Evolutionary conservation across 2,113 vertebrate genomes (phyloP), one percentile per base, ranked within the genome.

Genomic region (Hypomesus transpacificus): DNA sequence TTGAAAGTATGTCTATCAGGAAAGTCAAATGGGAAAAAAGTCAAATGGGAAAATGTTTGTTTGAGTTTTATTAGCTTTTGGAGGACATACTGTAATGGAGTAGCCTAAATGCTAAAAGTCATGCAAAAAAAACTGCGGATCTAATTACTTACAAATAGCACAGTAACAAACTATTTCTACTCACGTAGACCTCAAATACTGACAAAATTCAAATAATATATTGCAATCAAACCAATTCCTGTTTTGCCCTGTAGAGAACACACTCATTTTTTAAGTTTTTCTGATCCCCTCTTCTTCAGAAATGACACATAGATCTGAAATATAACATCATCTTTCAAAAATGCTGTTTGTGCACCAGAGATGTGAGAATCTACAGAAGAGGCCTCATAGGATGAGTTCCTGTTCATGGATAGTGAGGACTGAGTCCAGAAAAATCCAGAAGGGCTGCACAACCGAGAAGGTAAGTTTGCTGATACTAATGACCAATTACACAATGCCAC

Each of bases 321-420:
- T 88, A 84, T 92, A 88, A 87, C 90, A 87, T 78, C 76, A 83
- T 73, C 66, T 87, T 78, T 87, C 24, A 82, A 91, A 90, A 89
- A 86, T 83, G 72, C 67, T 31, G 74, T 14, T 39, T 66, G 68
- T 66, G 75, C 21, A 72, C 63, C 59, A 65, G 51, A 73, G 74
- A 68, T 57, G 68, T 81, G 80, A 74, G 62, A 59, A 7, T 8
- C 61, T 53, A 61, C 75, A 80, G 75, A 75, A 60, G 71, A 78
- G 58, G 86, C 79, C 68, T 69, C 24, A 54, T 69, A 31, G 76
- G 75, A 81, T 81, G 82, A 75, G 82, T 78, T 80, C 84, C 82
- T 87, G 51, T 67, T 72, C 80, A 75, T 39, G 62, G 39, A 56
- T 68, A 34, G 74, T 61, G 67, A 46, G 11, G 76, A 63, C 71